phyloP scores from a whole-genome alignment of 2,113 vertebrate genomes.

The Calyptomena viridis region DNA sequence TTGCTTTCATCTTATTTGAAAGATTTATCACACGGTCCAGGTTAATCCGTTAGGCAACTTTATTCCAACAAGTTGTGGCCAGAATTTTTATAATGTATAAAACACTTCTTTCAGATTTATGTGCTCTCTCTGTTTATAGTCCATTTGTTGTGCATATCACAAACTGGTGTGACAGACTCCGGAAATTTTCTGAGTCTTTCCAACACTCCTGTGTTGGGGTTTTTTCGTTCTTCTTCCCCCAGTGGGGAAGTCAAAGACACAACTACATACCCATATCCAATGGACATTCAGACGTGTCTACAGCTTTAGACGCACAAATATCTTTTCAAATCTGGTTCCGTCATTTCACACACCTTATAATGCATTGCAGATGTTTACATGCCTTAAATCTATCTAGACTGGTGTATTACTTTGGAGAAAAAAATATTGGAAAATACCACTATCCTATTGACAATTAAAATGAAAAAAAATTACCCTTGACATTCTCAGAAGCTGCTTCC shows the following conservation, averaged over 20 bases:
- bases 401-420: not conserved
- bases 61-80: not conserved
- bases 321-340: not conserved
- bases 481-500: not conserved
- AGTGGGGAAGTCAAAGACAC: not conserved
- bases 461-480: not conserved
- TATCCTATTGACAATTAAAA: not conserved
- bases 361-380: not conserved
- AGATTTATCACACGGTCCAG: not conserved
- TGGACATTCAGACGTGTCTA: not conserved
- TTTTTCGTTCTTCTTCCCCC: not conserved
- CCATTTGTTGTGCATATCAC: not conserved
- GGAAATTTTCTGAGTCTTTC: not conserved
- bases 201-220: fast-evolving
- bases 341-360: not conserved
- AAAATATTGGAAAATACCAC: not conserved
- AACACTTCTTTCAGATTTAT: not conserved
- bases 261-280: not conserved
- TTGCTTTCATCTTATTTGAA: not conserved
- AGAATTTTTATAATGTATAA: not conserved
- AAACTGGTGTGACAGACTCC: not conserved
- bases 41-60: not conserved
- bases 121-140: not conserved
- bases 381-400: not conserved
- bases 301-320: not conserved